These are phyloP conservation scores for Pipa parva DNA, from an alignment of 2,113 vertebrate species.

Conservation along the genomic window DNA sequence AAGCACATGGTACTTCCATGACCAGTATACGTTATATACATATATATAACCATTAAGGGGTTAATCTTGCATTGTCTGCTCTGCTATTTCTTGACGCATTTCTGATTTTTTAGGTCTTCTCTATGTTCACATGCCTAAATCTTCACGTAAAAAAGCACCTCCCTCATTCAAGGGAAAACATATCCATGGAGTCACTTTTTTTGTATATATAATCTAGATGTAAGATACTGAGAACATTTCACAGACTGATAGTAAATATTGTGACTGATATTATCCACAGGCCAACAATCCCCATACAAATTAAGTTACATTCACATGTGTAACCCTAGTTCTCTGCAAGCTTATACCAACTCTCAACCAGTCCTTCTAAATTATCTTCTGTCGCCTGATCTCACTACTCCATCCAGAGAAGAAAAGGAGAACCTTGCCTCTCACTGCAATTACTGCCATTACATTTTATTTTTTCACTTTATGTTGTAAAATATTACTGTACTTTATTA, in stretches of 20 bases:
- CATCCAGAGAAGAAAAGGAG: slow-evolving; percentile 36
- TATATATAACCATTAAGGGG: background rate
- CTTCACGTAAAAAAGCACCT: background rate
- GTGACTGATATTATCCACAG: slow-evolving; percentile 1
- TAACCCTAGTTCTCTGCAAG: background rate
- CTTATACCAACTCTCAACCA: background rate
- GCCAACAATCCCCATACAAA: background rate
- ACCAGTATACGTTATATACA: background rate
- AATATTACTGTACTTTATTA: slow-evolving; percentile 78
- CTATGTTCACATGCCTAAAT: slow-evolving; percentile 14
- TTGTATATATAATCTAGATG: slow-evolving; percentile 11
- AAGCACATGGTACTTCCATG: no score
- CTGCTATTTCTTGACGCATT: background rate
- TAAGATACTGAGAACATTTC: slow-evolving; percentile 16
- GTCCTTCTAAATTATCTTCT: no score
- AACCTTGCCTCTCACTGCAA: slow-evolving; percentile 53
- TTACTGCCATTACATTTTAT: slow-evolving; percentile 53
- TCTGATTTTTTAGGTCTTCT: slow-evolving; percentile 10
- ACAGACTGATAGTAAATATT: slow-evolving; percentile 8
- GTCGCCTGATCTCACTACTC: no score
- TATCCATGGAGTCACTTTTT: slow-evolving; percentile 10
- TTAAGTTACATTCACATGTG: background rate
- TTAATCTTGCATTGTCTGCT: background rate
- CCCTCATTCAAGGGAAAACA: background rate
- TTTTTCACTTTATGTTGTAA: slow-evolving; percentile 70